These are phyloP conservation scores for Cheilosia impressa DNA, from an alignment of 2,888 invertebrate genomes.

Conservation along the genomic window DNA sequence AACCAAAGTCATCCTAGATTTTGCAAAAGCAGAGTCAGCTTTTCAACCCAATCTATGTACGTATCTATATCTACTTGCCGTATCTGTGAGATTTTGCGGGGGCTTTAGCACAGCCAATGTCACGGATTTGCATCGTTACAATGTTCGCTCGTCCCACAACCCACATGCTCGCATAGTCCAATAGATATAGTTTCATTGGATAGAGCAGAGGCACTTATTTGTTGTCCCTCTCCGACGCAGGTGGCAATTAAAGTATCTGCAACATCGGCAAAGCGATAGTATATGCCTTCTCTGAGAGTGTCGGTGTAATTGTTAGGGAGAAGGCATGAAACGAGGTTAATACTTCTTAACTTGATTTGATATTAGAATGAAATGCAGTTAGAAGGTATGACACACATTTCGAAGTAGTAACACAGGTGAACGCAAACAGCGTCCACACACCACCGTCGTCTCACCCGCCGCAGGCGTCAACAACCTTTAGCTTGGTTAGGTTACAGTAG, in stretches of 20 bases:
- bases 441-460: not conserved
- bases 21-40: constrained; percentile 14
- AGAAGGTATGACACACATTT: constrained; percentile 58
- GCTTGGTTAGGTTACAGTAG: not conserved
- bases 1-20: constrained; percentile 32
- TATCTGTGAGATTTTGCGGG: constrained; percentile 48
- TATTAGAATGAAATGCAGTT: constrained; percentile 62
- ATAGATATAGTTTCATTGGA: constrained; percentile 45
- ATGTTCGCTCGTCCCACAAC: constrained; percentile 28
- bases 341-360: constrained; percentile 65
- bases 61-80: not conserved
- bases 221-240: constrained; percentile 22
- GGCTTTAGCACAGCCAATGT: constrained; percentile 58
- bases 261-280: constrained; percentile 11
- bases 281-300: not conserved
- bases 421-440: constrained; percentile 25
- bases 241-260: constrained; percentile 54
- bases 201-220: constrained; percentile 27
- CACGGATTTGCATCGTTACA: constrained; percentile 59
- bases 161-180: constrained; percentile 20
- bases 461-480: constrained; percentile 35
- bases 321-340: constrained; percentile 47
- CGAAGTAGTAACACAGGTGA: constrained; percentile 26
- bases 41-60: constrained; percentile 9
- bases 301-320: not conserved